phyloP scores from a whole-genome alignment of 2,113 vertebrate species.

The Eublepharis macularius region DNA sequence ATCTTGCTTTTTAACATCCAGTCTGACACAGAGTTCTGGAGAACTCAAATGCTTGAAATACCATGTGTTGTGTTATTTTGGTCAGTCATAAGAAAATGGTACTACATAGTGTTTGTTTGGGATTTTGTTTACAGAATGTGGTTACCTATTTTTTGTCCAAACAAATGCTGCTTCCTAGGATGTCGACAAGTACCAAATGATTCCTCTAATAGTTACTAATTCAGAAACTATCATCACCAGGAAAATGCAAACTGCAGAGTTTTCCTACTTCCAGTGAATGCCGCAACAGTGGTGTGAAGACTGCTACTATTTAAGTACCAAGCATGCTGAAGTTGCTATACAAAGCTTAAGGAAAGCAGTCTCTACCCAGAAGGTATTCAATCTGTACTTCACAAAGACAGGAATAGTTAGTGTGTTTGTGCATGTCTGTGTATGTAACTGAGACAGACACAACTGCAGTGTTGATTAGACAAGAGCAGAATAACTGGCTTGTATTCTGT shows the following conservation, averaged over 20 bases:
- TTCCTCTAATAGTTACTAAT: background rate
- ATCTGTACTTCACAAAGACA: background rate
- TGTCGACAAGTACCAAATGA: background rate
- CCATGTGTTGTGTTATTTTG: no score
- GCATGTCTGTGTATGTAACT: background rate
- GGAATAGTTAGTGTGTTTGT: no score
- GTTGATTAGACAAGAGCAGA: background rate
- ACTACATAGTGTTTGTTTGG: no score
- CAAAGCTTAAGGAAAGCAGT: background rate
- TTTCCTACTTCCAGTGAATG: background rate
- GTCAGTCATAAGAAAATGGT: no score
- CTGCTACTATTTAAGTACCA: background rate
- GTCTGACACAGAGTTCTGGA: no score
- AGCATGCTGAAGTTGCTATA: background rate
- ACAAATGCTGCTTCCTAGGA: background rate
- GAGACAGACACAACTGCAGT: background rate
- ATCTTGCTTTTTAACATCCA: no score
- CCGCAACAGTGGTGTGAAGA: background rate
- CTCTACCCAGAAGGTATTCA: background rate
- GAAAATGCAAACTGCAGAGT: background rate
- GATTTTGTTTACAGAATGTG: no score
- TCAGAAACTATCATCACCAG: background rate
- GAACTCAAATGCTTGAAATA: no score
- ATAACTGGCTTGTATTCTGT: background rate
- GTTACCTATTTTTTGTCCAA: no score